Conservation (phyloP, 1,140 invertebrate genomes). For the Drosophila miranda region DNA sequence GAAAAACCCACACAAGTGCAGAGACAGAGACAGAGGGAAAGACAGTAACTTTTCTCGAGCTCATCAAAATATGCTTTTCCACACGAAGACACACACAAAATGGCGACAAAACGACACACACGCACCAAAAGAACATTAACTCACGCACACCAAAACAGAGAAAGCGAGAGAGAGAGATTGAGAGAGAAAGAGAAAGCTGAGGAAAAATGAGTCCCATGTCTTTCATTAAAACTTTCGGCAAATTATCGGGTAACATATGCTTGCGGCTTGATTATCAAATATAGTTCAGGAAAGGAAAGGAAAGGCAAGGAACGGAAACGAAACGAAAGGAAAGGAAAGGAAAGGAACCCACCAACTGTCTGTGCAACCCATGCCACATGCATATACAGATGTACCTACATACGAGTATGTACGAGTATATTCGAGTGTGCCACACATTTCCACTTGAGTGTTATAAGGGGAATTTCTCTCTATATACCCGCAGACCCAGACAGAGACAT, state of each 20-base stretch:
- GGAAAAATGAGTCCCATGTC: slow-evolving; percentile 82
- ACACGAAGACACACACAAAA: slow-evolving; percentile 48
- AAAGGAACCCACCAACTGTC: background rate
- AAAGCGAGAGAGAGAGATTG: background rate
- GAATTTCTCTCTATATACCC: slow-evolving; percentile 37
- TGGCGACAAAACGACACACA: slow-evolving; percentile 55
- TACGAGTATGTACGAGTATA: slow-evolving; percentile 11
- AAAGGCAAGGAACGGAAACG: slow-evolving; percentile 10
- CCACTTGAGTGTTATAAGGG: slow-evolving; percentile 76
- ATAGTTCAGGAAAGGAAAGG: slow-evolving; percentile 45
- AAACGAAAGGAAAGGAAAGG: background rate
- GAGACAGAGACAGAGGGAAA: slow-evolving; percentile 6
- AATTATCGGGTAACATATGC: slow-evolving; percentile 83
- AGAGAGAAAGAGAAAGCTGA: slow-evolving; percentile 17
- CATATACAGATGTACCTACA: slow-evolving; percentile 6
- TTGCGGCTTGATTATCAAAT: slow-evolving; percentile 79
- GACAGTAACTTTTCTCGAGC: slow-evolving; percentile 62
- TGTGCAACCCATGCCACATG: background rate
- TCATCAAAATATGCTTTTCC: slow-evolving; percentile 70
- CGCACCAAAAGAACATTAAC: slow-evolving; percentile 43
- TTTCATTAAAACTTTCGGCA: slow-evolving; percentile 83
- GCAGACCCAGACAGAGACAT: slow-evolving; percentile 25
- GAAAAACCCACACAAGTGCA: slow-evolving; percentile 10
- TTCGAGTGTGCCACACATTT: slow-evolving; percentile 63
- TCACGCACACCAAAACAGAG: slow-evolving; percentile 21